phyloP scores from a whole-genome alignment of 1,140 invertebrate genomes.

The Lepidurus apus region DNA sequence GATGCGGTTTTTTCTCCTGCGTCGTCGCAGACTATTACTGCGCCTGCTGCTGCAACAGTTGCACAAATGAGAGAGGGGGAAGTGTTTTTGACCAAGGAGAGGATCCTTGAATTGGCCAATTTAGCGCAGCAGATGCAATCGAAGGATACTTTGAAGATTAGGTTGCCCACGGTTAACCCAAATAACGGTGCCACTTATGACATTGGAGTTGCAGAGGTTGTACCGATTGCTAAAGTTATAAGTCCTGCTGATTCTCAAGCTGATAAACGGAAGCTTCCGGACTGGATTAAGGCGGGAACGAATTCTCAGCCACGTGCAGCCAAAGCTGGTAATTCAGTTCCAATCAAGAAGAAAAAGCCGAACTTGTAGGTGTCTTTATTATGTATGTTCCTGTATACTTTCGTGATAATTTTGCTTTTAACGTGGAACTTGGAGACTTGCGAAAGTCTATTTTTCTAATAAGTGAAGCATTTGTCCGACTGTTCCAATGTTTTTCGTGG shows the following conservation, averaged over 20 bases:
- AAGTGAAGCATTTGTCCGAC: no score
- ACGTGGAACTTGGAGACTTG: no score
- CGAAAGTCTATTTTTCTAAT: no score
- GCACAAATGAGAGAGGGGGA: not conserved
- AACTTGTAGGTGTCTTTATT: not conserved
- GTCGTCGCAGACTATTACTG: no score
- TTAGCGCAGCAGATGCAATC: not conserved
- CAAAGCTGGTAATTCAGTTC: not conserved
- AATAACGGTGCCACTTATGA: not conserved
- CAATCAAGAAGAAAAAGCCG: not conserved
- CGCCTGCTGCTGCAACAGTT: no score
- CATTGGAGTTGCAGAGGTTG: not conserved
- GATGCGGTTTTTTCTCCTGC: not conserved
- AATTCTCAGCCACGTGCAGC: not conserved
- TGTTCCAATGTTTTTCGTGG: no score
- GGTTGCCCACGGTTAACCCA: not conserved
- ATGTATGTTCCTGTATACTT: not conserved
- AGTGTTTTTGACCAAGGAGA: not conserved
- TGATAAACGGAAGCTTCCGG: not conserved
- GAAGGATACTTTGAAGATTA: not conserved
- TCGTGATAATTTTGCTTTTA: not conserved
- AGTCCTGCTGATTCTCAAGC: no score
- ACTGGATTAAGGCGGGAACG: not conserved
- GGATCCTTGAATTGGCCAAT: not conserved
- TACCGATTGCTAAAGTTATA: not conserved